phyloP scores from a whole-genome alignment of 2,888 invertebrate genomes.

The Pemphredon lugubris region DNA sequence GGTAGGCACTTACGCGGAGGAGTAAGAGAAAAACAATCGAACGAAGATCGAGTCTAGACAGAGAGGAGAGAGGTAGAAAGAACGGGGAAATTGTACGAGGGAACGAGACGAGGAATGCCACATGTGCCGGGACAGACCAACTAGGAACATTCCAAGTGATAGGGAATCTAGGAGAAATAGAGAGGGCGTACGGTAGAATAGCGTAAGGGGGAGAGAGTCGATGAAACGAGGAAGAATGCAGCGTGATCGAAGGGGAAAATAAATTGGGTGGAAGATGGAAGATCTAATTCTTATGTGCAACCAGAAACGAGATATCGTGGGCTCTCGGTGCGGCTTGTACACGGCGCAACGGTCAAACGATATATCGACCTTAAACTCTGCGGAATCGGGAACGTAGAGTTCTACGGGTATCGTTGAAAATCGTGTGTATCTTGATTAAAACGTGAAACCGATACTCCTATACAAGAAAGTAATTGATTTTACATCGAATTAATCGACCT shows the following conservation, averaged over 20 bases:
- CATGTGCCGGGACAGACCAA: conserved; percentile 22
- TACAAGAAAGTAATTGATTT: no score
- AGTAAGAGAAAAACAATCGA: conserved; percentile 12
- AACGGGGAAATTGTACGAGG: conserved; percentile 18
- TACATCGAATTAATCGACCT: no score
- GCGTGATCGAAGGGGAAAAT: conserved; percentile 33
- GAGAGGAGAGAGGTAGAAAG: conserved; percentile 3
- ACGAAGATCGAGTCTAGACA: conserved; percentile 3
- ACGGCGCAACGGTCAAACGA: no score
- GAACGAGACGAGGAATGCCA: conserved; percentile 26
- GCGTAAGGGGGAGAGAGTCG: not conserved
- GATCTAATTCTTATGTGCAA: conserved; percentile 33
- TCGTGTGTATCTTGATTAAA: not conserved
- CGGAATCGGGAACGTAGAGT: no score
- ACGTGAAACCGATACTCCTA: not conserved
- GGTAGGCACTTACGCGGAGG: not conserved
- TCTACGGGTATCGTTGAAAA: no score
- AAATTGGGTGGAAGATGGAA: conserved; percentile 33
- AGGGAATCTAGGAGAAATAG: conserved; percentile 33
- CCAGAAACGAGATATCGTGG: conserved; percentile 17
- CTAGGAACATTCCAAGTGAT: conserved; percentile 46
- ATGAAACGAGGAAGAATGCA: conserved; percentile 17
- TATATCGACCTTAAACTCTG: no score
- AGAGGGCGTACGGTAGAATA: not conserved
- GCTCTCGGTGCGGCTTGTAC: not conserved